Evolutionary conservation across 2,888 invertebrate species (phyloP), one percentile per base, ranked within the genome.

Genomic region (Lymantria dispar): DNA sequence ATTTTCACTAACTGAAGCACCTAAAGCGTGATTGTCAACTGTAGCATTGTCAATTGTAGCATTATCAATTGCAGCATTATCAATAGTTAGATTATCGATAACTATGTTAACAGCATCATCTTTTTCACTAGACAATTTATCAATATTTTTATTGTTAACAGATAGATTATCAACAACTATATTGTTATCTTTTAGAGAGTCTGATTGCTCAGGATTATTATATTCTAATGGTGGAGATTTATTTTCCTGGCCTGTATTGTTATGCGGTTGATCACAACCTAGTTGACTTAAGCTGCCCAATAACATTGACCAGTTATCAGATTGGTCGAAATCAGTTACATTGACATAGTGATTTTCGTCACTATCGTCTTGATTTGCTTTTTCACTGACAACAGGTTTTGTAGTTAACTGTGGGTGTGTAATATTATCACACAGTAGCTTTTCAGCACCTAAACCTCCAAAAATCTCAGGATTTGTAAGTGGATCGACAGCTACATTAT

Each of bases 291-390:
- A 14, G 11, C 44, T 31, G 9, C 40, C 43, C 11, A 47, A 38
- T 29, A 53, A 46, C 43, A 41, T 48, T 22, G 50, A 48, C 45
- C 50, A 47, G 30, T 30, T 47, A 12, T 52, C 45, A 45, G 65
- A 55, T 8, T 48, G 48, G 11, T 52, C 52, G 15, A 53, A 10
- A 54, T 76, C 76, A 43, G 70, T 74, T 1, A 75, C 72, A 52
- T 76, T 76, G n/a, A 78, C 64, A 41, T 67, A 69, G 50, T 64
- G 65, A 50, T 69, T 74, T 53, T 78, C 74, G 44, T 70, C 70
- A 49, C 51, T 67, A 33, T 56, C 55, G 13, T 70, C 66, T 22
- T 53, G 54, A 48, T 62, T 68, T 15, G 52, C 9, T 47, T 50
- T 58, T 12, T 57, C 52, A 9, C 58, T 56, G 3, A 47, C 50